Evolutionary conservation across 2,888 invertebrate genomes (phyloP).

Genomic region (Tromatobia lineatoria): DNA sequence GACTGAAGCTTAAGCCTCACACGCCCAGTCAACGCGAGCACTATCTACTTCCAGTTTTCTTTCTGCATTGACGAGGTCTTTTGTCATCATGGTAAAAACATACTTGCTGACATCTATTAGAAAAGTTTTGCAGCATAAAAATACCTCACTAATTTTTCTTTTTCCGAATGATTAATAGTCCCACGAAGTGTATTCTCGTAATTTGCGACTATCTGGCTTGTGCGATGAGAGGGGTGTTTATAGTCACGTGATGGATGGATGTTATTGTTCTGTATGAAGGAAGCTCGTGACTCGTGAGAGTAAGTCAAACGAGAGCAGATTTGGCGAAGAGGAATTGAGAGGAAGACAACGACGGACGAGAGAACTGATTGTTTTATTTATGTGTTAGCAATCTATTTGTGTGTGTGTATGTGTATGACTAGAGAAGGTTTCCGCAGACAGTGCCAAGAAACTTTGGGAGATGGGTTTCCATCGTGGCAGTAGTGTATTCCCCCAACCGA

Average conservation of each 20-base stretch:
- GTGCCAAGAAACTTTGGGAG: constrained; percentile 65
- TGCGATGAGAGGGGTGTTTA: not conserved
- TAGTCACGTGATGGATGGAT: constrained; percentile 46
- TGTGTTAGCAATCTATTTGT: not conserved
- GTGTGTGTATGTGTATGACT: constrained; percentile 6
- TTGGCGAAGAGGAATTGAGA: constrained; percentile 4
- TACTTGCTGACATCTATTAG: not conserved
- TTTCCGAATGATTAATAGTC: constrained; percentile 38
- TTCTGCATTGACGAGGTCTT: not conserved
- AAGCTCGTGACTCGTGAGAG: constrained; percentile 46
- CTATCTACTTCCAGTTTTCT: constrained; percentile 12
- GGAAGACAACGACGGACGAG: constrained; percentile 11
- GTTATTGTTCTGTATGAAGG: constrained; percentile 47
- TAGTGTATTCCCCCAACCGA: constrained; percentile 16
- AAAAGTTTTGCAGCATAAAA: constrained; percentile 8
- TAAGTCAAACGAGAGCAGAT: constrained; percentile 40
- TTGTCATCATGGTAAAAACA: not conserved
- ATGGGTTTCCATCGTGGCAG: constrained; percentile 34
- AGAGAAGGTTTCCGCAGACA: constrained; percentile 40
- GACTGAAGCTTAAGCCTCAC: not conserved
- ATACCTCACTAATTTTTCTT: constrained; percentile 17
- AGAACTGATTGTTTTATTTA: constrained; percentile 53
- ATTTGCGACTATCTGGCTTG: not conserved
- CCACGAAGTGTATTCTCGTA: not conserved
- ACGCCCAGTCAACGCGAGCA: not conserved